A percentile compares a stretch with the other conserved stretches of the same genome.
phyloP scores from a whole-genome alignment of 2,113 vertebrate species.

The Tragelaphus buxtoni region DNA sequence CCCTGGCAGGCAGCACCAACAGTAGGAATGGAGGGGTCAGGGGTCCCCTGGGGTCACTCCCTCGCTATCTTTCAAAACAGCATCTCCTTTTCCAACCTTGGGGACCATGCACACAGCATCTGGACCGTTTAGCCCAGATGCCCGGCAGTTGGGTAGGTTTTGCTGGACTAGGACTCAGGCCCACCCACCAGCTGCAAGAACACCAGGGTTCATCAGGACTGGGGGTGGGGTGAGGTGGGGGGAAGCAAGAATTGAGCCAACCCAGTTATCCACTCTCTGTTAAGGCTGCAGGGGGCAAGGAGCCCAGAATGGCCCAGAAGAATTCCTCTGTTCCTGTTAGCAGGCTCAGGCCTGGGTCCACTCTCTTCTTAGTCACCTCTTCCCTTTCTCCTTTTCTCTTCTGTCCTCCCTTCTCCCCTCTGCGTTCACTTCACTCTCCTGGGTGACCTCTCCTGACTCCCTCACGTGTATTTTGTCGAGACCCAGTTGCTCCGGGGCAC shows the following conservation, averaged over 20 bases:
- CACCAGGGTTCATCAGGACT: not conserved
- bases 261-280: fast-evolving
- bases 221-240: not conserved
- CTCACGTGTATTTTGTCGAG: not conserved
- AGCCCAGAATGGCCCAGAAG: not conserved
- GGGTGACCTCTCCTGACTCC: not conserved
- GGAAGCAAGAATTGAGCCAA: not conserved
- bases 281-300: too few relatives aligned
- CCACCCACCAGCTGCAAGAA: not conserved
- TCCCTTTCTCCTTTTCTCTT: not conserved
- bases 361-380: too few relatives aligned
- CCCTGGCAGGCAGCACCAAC: not conserved
- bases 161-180: not conserved
- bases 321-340: fast-evolving
- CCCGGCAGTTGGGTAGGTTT: not conserved
- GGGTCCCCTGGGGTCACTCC: fast-evolving
- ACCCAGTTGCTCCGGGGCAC: fast-evolving
- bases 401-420: too few relatives aligned
- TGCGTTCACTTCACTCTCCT: not conserved
- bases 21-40: not conserved
- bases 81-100: fast-evolving
- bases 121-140: not conserved
- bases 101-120: not conserved
- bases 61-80: not conserved
- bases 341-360: not conserved